Conservation (phyloP, 2,888 invertebrate genomes). For the Latrodectus hesperus region DNA sequence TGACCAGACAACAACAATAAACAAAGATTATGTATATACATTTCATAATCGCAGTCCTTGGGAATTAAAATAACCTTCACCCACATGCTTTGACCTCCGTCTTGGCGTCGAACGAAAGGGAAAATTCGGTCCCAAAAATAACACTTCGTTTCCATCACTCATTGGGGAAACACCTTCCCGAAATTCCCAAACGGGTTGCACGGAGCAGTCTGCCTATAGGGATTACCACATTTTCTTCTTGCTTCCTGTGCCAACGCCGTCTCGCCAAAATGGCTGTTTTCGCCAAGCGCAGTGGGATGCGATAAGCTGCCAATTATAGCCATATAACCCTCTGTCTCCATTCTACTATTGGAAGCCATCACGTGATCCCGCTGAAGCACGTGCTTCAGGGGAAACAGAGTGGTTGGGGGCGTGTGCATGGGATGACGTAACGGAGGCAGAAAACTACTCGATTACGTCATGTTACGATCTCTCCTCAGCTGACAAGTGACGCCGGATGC, state of each 20-base stretch:
- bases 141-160: slow-evolving; percentile 46
- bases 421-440: slow-evolving; percentile 63
- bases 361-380: slow-evolving; percentile 61
- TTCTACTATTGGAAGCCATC: slow-evolving; percentile 48
- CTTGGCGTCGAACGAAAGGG: slow-evolving; percentile 58
- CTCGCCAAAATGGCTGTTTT: slow-evolving; percentile 30
- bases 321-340: slow-evolving; percentile 4
- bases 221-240: slow-evolving; percentile 28
- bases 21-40: neutral
- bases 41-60: slow-evolving; percentile 2
- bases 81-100: slow-evolving; percentile 67
- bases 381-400: slow-evolving; percentile 66
- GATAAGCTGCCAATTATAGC: slow-evolving; percentile 55
- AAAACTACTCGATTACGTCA: slow-evolving; percentile 65
- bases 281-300: slow-evolving; percentile 25
- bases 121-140: slow-evolving; percentile 61
- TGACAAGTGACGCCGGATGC: slow-evolving; percentile 67
- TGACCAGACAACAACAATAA: too few relatives aligned
- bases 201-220: slow-evolving; percentile 10
- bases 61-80: slow-evolving; percentile 61
- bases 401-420: slow-evolving; percentile 56
- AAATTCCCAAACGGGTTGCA: slow-evolving; percentile 34
- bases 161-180: slow-evolving; percentile 47
- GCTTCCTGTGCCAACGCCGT: slow-evolving; percentile 14
- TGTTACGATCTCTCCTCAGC: slow-evolving; percentile 60